Evolutionary conservation across 2,113 vertebrate genomes (phyloP).

Genomic region (Carassius gibelio): DNA sequence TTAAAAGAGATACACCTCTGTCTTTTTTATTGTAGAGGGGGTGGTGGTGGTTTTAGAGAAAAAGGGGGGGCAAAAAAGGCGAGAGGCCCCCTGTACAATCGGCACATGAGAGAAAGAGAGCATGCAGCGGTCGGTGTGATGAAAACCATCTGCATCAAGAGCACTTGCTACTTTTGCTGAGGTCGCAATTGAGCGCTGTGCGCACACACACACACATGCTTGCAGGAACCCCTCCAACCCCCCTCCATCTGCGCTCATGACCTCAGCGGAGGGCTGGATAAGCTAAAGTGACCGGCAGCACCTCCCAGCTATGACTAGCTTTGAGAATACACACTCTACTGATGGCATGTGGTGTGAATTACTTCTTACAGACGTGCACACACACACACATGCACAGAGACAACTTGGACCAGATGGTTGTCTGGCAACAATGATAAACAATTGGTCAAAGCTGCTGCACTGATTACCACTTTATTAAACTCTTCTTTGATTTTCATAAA

Average conservation of each 20-base stretch:
- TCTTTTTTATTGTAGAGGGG: conserved; percentile 34
- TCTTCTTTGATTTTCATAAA: conserved; percentile 77
- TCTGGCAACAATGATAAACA: conserved; percentile 80
- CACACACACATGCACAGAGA: conserved; percentile 28
- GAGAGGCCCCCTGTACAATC: conserved; percentile 60
- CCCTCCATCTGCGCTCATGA: conserved; percentile 65
- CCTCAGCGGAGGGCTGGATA: conserved; percentile 67
- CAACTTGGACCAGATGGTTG: conserved; percentile 47
- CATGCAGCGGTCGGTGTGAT: conserved; percentile 63
- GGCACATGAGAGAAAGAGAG: conserved; percentile 32
- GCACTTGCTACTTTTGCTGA: conserved; percentile 78
- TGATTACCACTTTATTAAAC: conserved; percentile 81
- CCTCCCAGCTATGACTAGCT: conserved; percentile 33
- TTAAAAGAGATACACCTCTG: conserved; percentile 42
- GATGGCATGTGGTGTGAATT: conserved; percentile 81
- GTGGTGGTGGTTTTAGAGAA: conserved; percentile 37
- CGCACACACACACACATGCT: conserved; percentile 43
- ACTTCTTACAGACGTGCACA: conserved; percentile 68
- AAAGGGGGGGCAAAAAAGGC: conserved; percentile 32
- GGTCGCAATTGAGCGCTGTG: conserved; percentile 72
- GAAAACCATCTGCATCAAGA: conserved; percentile 77
- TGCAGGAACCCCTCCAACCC: conserved; percentile 38
- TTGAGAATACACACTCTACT: conserved; percentile 67
- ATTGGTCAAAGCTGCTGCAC: conserved; percentile 76
- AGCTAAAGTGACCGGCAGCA: conserved; percentile 51